A percentile compares a stretch with the other conserved stretches of the same genome.
These are phyloP conservation scores for Tragelaphus oryx DNA, from an alignment of 2,797 vertebrate genomes.

Conservation along the genomic window DNA sequence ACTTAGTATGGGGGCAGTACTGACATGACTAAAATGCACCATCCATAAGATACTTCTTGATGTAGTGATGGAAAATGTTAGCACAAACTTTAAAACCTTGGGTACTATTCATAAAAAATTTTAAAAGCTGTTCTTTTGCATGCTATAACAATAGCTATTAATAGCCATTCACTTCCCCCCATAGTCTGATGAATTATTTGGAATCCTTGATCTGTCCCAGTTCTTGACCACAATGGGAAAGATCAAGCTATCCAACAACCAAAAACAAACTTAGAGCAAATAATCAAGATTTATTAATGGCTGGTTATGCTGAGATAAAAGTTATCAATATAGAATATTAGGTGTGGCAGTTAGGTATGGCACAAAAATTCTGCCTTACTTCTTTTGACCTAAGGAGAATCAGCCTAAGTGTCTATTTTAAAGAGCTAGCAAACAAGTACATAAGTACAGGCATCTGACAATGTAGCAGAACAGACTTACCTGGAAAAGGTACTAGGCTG, in stretches of 20 bases:
- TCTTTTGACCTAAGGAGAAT: neutral
- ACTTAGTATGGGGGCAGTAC: neutral
- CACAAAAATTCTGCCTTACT: neutral
- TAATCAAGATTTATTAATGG: neutral
- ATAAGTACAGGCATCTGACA: accelerated
- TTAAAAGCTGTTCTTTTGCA: neutral
- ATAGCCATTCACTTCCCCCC: neutral
- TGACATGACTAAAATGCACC: neutral
- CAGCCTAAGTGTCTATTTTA: neutral
- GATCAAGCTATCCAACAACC: neutral
- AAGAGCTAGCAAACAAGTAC: neutral
- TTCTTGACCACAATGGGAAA: neutral
- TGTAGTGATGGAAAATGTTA: neutral
- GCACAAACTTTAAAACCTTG: neutral
- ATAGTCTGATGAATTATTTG: neutral
- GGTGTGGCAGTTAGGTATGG: neutral
- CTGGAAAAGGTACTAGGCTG: neutral
- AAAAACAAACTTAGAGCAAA: neutral
- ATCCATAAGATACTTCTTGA: neutral
- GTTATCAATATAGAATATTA: neutral
- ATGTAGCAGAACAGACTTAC: neutral
- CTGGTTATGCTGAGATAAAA: neutral
- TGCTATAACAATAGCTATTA: neutral
- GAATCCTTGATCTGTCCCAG: neutral
- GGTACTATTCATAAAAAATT: neutral